Conservation (phyloP, 2,113 vertebrate genomes). For the Antechinus flavipes region DNA sequence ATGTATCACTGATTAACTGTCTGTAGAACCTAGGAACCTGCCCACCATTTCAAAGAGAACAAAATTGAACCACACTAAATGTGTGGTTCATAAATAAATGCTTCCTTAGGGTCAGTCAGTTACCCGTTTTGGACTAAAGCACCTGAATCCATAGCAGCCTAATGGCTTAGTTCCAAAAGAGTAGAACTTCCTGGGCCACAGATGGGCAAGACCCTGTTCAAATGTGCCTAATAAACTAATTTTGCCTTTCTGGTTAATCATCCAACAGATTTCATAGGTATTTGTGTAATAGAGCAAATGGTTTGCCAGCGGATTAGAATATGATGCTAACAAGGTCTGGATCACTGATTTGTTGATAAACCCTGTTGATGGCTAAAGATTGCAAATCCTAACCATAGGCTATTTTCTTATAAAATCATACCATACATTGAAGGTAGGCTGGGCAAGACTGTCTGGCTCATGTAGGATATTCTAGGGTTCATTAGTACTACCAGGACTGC, state of each 20-base stretch:
- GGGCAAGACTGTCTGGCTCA: not conserved
- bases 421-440: not conserved
- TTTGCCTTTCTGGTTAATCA: not conserved
- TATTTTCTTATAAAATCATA: not conserved
- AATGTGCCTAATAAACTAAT: not conserved
- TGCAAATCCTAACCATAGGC: not conserved
- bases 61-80: not conserved
- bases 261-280: not conserved
- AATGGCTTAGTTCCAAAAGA: not conserved
- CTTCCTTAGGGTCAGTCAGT: slow-evolving; percentile 5
- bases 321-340: not conserved
- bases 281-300: not conserved
- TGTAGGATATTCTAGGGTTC: not conserved
- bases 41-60: slow-evolving; percentile 11
- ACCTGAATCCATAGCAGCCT: not conserved
- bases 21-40: too few relatives aligned
- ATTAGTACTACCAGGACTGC: not conserved
- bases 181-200: not conserved
- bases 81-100: not conserved
- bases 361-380: not conserved
- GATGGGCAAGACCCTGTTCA: not conserved
- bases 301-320: not conserved
- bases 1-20: not conserved
- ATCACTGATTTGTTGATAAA: not conserved
- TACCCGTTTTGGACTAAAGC: not conserved